Conservation (phyloP, 2,797 vertebrate genomes). For the Rhabdomys pumilio region DNA sequence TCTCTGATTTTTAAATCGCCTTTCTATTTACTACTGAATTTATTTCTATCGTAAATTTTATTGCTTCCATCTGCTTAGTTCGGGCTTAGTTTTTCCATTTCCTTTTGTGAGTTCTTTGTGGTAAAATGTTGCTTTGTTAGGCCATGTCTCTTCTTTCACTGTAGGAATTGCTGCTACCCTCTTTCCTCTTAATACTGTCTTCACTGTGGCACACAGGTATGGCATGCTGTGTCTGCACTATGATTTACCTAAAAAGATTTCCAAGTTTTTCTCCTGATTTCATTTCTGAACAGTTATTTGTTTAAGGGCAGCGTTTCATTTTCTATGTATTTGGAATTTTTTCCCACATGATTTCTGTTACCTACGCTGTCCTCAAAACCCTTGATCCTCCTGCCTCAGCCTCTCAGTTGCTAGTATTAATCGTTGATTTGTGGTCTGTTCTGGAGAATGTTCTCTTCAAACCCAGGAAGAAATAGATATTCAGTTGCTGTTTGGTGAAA, state of each 20-base stretch:
- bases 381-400: too few species aligned
- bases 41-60: neutral
- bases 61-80: neutral
- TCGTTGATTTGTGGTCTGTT: neutral
- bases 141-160: neutral
- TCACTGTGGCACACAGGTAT: fast-evolving
- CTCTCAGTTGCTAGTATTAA: neutral
- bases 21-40: constrained; percentile 19
- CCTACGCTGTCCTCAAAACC: neutral
- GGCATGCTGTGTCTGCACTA: too few species aligned
- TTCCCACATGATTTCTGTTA: neutral
- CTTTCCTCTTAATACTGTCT: neutral
- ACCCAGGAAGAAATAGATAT: neutral
- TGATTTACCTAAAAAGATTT: neutral
- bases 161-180: neutral
- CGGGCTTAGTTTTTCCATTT: neutral
- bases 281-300: too few species aligned
- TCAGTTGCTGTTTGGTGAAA: neutral
- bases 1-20: neutral
- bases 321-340: neutral
- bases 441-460: neutral
- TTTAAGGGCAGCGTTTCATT: neutral
- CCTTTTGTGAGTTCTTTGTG: neutral
- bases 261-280: neutral
- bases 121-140: neutral